phyloP scores from a whole-genome alignment of 2,797 vertebrate genomes.

The Esox masquinongy region DNA sequence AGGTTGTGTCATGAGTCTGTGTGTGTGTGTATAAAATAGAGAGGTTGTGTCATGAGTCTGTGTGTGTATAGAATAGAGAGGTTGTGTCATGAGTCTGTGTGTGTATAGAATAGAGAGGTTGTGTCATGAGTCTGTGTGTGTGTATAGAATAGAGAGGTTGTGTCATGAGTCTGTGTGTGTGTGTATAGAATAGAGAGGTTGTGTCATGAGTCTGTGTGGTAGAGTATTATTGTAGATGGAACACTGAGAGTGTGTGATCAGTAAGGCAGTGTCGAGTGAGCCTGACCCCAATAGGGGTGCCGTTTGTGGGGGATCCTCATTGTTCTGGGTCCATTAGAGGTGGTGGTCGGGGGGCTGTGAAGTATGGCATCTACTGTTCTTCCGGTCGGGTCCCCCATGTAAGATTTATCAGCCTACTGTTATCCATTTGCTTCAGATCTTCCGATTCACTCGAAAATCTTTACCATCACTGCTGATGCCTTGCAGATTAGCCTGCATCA shows the following conservation, averaged over 20 bases:
- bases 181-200: too few relatives aligned
- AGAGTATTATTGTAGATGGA: not conserved
- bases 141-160: too few relatives aligned
- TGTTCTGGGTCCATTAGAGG: not conserved
- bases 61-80: too few relatives aligned
- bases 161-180: too few relatives aligned
- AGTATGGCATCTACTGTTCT: not conserved
- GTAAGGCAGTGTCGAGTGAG: constrained; percentile 28
- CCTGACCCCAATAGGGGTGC: constrained; percentile 34
- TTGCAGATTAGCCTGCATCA: not conserved
- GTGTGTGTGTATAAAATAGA: too few relatives aligned
- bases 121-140: too few relatives aligned
- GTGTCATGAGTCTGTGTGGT: not conserved
- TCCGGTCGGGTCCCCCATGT: not conserved
- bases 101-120: too few relatives aligned
- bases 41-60: too few relatives aligned
- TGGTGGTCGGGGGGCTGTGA: not conserved
- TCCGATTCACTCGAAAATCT: not conserved
- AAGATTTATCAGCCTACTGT: not conserved
- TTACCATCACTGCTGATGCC: not conserved
- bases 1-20: too few relatives aligned
- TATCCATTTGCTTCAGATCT: not conserved
- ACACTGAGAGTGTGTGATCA: not conserved
- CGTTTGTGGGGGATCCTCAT: not conserved
- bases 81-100: too few relatives aligned